Evolutionary conservation across 2,797 vertebrate genomes (phyloP).

Genomic region (Argya squamiceps): DNA sequence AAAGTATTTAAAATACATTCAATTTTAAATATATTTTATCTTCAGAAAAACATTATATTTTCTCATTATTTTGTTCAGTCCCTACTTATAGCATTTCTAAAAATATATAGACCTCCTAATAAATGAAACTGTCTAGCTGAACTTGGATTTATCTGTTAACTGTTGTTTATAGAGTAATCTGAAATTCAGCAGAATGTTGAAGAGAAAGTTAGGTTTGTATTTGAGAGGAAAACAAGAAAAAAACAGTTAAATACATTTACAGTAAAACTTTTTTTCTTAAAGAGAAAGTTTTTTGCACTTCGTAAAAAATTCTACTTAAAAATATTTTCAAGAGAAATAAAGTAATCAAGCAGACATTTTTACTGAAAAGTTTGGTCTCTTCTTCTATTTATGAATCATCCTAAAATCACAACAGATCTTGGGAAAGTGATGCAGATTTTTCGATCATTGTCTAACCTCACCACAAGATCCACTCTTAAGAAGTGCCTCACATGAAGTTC

Average conservation of each 20-base stretch:
- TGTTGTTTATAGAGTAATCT: neutral
- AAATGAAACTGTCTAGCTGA: neutral
- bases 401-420: neutral
- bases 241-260: fast-evolving
- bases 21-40: neutral
- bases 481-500: neutral
- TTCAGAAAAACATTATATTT: neutral
- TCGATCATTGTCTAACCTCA: neutral
- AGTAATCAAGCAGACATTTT: neutral
- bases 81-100: neutral
- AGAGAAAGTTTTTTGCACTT: neutral
- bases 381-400: neutral
- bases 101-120: neutral
- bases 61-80: neutral
- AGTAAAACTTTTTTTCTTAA: neutral
- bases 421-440: neutral
- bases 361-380: neutral
- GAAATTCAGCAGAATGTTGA: neutral
- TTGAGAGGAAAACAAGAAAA: neutral
- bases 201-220: neutral
- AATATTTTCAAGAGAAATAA: neutral
- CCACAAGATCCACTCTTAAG: neutral
- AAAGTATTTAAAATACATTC: neutral
- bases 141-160: neutral
- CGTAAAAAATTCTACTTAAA: neutral